Evolutionary conservation across 2,888 invertebrate species (phyloP).

Genomic region (Diadromus collaris): DNA sequence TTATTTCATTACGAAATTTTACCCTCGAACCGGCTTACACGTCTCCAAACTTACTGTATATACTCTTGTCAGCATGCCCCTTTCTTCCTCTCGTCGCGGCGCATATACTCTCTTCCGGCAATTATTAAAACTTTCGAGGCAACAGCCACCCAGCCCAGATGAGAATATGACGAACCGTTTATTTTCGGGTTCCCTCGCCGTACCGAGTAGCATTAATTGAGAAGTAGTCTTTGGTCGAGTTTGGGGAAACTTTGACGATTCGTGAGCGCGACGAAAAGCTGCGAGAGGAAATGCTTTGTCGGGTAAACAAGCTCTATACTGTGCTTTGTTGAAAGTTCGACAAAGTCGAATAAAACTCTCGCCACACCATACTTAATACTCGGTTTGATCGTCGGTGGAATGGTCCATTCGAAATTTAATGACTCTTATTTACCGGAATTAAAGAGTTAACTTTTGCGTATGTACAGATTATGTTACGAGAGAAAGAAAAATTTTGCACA

Average conservation of each 20-base stretch:
- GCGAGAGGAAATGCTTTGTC: constrained; percentile 21
- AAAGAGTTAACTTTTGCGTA: background rate
- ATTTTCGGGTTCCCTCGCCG: constrained; percentile 36
- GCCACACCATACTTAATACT: constrained; percentile 16
- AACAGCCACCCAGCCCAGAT: constrained; percentile 1
- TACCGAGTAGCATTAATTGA: constrained; percentile 41
- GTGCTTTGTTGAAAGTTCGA: constrained; percentile 33
- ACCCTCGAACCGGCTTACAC: constrained; percentile 20
- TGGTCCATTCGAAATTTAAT: constrained; percentile 29
- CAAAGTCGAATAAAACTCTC: constrained; percentile 23
- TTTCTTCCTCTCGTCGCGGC: constrained; percentile 3
- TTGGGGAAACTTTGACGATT: constrained; percentile 9
- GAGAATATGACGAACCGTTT: constrained; percentile 37
- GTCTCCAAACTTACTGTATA: constrained; percentile 26
- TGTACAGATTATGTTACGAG: background rate
- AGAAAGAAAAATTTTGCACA: background rate
- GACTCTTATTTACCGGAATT: constrained; percentile 18
- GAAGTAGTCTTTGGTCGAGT: constrained; percentile 37
- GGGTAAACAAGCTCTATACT: constrained; percentile 40
- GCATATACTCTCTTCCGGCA: constrained; percentile 36
- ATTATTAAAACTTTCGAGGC: constrained; percentile 49
- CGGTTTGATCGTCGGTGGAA: background rate
- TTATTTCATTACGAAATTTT: constrained; percentile 49
- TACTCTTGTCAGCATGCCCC: constrained; percentile 18
- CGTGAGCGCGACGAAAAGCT: constrained; percentile 15